Percentiles rank a stretch among this genome's conserved stretches.
phyloP scores from a whole-genome alignment of 1,140 invertebrate species.

The Acromyrmex heyeri region DNA sequence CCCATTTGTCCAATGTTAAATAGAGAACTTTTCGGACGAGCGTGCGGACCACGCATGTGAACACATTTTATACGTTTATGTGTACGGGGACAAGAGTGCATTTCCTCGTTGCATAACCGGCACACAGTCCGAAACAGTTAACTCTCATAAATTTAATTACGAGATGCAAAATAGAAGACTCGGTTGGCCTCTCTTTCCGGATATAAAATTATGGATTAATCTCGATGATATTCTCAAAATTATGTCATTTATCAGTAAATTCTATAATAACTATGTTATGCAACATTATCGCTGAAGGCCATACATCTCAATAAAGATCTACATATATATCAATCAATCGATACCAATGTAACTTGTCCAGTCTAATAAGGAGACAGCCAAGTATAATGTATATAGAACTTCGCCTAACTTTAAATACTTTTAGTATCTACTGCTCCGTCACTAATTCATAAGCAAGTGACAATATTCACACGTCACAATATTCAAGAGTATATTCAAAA shows the following conservation, averaged over 20 bases:
- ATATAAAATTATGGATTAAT: conserved; percentile 42
- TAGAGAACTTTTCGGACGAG: conserved; percentile 33
- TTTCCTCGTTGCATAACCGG: conserved; percentile 52
- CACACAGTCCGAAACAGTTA: conserved; percentile 63
- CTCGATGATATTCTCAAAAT: conserved; percentile 23
- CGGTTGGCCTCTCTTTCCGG: background rate
- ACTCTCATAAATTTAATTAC: conserved; percentile 71
- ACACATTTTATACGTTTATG: conserved; percentile 47
- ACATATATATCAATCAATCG: background rate
- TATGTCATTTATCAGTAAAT: conserved; percentile 14
- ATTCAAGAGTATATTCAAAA: too few relatives aligned
- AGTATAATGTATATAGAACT: too few relatives aligned
- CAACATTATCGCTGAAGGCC: background rate
- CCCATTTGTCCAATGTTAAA: conserved; percentile 51
- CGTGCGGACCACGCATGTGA: conserved; percentile 40
- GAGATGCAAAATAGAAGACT: conserved; percentile 44
- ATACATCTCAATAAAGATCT: background rate
- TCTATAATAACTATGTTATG: conserved; percentile 24
- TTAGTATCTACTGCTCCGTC: too few relatives aligned
- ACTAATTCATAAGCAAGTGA: too few relatives aligned
- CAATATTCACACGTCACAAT: too few relatives aligned
- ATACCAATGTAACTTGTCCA: too few relatives aligned
- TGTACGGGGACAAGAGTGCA: conserved; percentile 55
- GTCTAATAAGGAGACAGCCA: too few relatives aligned
- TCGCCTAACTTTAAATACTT: too few relatives aligned